Evolutionary conservation across 2,888 invertebrate species (phyloP).

Genomic region (Heliconius erato): DNA sequence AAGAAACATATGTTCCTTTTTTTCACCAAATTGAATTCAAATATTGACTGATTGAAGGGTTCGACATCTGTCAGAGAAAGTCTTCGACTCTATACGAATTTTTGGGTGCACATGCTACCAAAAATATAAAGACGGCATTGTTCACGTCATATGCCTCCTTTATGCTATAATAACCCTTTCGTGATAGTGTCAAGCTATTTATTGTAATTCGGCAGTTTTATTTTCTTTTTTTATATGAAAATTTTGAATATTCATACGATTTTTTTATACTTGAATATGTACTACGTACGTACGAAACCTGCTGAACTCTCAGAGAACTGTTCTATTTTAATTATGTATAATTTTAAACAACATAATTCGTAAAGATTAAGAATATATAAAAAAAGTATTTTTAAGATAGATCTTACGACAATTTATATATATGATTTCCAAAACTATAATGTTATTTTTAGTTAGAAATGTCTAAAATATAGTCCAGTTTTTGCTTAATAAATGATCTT

Average conservation of each 20-base stretch:
- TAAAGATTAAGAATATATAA: not conserved
- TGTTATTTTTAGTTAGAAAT: too few relatives aligned
- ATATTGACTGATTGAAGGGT: slow-evolving; percentile 85
- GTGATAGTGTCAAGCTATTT: slow-evolving; percentile 28
- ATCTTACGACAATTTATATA: not conserved
- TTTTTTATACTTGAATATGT: not conserved
- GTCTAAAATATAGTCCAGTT: too few relatives aligned
- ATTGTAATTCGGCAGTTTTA: not conserved
- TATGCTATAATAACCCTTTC: slow-evolving; percentile 29
- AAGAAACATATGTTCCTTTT: slow-evolving; percentile 64
- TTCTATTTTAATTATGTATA: not conserved
- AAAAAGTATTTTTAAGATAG: not conserved
- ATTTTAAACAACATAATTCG: not conserved
- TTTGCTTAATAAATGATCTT: not conserved
- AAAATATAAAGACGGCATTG: slow-evolving; percentile 60
- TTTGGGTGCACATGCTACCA: slow-evolving; percentile 26
- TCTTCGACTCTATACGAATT: slow-evolving; percentile 54
- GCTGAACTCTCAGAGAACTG: not conserved
- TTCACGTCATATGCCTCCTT: slow-evolving; percentile 58
- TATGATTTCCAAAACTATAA: too few relatives aligned
- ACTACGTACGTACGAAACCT: too few relatives aligned
- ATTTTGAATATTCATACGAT: not conserved
- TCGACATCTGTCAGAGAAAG: slow-evolving; percentile 82
- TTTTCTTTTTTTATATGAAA: not conserved
- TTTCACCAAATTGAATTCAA: slow-evolving; percentile 70